These are phyloP conservation scores for Crossocerus cetratus DNA, from an alignment of 2,888 invertebrate species.

Conservation along the genomic window DNA sequence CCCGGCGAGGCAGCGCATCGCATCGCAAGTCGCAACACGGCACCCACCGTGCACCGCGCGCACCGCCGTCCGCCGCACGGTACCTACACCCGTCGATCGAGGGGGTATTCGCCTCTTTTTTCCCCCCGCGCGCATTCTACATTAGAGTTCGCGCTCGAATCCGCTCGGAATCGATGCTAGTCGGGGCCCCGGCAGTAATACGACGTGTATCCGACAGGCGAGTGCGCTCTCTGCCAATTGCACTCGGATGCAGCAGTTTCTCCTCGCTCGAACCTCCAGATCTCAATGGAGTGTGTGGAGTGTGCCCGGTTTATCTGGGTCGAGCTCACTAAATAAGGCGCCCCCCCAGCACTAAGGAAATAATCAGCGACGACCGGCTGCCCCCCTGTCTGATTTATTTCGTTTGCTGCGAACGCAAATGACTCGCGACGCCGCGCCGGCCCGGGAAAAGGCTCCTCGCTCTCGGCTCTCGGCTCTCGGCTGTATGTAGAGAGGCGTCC, in stretches of 20 bases:
- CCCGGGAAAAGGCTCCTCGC: constrained; percentile 34
- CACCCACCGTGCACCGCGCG: constrained; percentile 11
- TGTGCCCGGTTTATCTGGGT: not conserved
- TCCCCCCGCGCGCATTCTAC: constrained; percentile 8
- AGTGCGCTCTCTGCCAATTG: constrained; percentile 30
- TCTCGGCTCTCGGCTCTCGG: not conserved
- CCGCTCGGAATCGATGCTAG: constrained; percentile 26
- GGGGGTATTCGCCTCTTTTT: constrained; percentile 32
- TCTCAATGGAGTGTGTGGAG: not conserved
- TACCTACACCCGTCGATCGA: constrained; percentile 30
- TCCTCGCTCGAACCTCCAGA: constrained; percentile 20
- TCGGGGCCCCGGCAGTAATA: not conserved
- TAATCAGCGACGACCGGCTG: constrained; percentile 32
- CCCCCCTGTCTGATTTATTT: constrained; percentile 40
- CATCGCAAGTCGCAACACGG: no score
- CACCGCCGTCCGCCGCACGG: not conserved
- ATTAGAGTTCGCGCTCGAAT: constrained; percentile 5
- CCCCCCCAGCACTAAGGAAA: constrained; percentile 33
- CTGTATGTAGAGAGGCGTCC: no score
- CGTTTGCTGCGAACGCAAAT: constrained; percentile 21
- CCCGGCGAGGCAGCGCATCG: no score
- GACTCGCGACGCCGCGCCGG: constrained; percentile 23
- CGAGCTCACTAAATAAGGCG: constrained; percentile 45
- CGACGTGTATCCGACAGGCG: constrained; percentile 35
- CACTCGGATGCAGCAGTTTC: constrained; percentile 38